These are phyloP conservation scores for Cecropterus lyciades DNA, from an alignment of 1,140 invertebrate genomes.

Conservation along the genomic window DNA sequence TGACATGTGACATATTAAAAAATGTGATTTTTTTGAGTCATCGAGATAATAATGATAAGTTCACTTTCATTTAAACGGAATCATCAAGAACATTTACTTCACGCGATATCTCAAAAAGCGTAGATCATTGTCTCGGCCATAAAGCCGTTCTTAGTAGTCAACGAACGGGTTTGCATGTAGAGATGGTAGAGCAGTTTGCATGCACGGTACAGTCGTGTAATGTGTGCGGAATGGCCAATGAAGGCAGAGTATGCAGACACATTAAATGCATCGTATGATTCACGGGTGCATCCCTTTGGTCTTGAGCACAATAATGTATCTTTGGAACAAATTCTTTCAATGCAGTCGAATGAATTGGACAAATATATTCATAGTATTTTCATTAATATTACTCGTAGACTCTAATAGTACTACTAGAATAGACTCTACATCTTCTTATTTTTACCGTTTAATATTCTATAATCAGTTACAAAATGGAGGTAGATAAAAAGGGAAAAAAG, in stretches of 20 bases:
- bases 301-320: background rate
- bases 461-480: too few species aligned
- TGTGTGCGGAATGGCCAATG: constrained; percentile 57
- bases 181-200: constrained; percentile 33
- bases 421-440: too few species aligned
- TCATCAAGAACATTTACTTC: constrained; percentile 16
- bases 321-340: background rate
- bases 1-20: background rate
- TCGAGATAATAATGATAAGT: background rate
- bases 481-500: too few species aligned
- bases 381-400: background rate
- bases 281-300: constrained; percentile 14
- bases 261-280: constrained; percentile 40
- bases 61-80: constrained; percentile 15
- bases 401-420: too few species aligned
- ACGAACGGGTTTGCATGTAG: constrained; percentile 61
- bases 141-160: constrained; percentile 65
- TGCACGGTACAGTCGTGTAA: constrained; percentile 39
- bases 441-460: too few species aligned
- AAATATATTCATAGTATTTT: too few species aligned
- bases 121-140: constrained; percentile 66
- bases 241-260: constrained; percentile 37
- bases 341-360: too few species aligned
- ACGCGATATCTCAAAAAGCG: constrained; percentile 51
- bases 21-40: background rate